Percentiles rank a stretch among this genome's conserved stretches.
These are phyloP conservation scores for Ciconia nigra DNA, from an alignment of 2,797 vertebrate species.

Conservation along the genomic window DNA sequence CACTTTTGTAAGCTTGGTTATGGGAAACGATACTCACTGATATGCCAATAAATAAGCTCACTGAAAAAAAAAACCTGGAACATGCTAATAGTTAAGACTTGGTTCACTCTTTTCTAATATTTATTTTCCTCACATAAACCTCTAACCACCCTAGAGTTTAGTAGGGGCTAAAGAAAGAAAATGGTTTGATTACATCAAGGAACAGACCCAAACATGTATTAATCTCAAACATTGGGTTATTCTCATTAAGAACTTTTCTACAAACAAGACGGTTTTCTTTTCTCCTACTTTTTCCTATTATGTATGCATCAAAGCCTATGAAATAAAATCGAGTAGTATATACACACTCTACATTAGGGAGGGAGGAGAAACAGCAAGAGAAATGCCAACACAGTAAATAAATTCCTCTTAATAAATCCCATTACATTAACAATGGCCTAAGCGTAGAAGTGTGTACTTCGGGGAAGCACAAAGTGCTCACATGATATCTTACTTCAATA, in stretches of 20 bases:
- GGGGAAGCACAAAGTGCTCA: background rate
- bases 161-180: background rate
- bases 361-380: background rate
- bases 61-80: background rate
- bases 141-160: background rate
- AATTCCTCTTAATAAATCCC: background rate
- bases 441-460: background rate
- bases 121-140: background rate
- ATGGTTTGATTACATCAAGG: background rate
- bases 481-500: background rate
- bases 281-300: background rate
- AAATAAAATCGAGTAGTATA: background rate
- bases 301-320: background rate
- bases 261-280: background rate
- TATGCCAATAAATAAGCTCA: background rate
- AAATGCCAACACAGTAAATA: background rate
- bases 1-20: background rate
- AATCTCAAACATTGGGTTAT: background rate
- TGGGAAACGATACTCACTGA: background rate
- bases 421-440: background rate
- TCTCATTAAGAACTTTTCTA: background rate
- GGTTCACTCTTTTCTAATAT: background rate
- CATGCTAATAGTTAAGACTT: background rate
- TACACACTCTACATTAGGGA: background rate
- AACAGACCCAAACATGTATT: background rate